Evolutionary conservation across 1,140 invertebrate species (phyloP).

Genomic region (Eurosta solidaginis): DNA sequence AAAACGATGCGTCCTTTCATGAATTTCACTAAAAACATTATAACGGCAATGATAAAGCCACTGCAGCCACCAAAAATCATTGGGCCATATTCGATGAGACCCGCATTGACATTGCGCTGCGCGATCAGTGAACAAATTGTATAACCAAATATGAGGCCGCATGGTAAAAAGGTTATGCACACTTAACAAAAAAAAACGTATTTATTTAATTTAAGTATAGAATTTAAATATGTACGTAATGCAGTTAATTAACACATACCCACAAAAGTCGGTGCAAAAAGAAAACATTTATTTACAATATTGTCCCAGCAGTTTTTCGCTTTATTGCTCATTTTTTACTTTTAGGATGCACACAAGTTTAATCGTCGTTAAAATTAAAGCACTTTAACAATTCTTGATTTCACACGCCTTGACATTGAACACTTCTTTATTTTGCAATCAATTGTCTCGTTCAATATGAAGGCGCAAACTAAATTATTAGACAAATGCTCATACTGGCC

Average conservation of each 20-base stretch:
- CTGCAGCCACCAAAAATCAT: constrained; percentile 49
- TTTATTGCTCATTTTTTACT: background rate
- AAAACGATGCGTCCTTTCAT: constrained; percentile 48
- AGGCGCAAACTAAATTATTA: background rate
- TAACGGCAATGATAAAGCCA: constrained; percentile 39
- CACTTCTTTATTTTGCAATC: background rate
- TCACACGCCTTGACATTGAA: background rate
- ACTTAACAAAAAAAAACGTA: constrained; percentile 36
- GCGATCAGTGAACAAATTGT: constrained; percentile 52
- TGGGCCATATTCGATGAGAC: constrained; percentile 48
- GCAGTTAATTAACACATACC: constrained; percentile 41
- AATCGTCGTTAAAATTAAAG: background rate
- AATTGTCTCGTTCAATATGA: background rate
- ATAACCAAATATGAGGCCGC: constrained; percentile 53
- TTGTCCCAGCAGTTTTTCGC: constrained; percentile 51
- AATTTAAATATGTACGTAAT: background rate
- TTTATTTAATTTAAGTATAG: background rate
- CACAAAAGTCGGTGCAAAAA: constrained; percentile 53
- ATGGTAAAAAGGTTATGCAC: constrained; percentile 50
- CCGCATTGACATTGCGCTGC: constrained; percentile 38
- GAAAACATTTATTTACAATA: constrained; percentile 46
- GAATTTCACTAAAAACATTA: constrained; percentile 45
- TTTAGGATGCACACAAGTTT: background rate
- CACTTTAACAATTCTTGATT: background rate
- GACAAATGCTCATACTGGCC: background rate